A percentile compares a stretch with the other conserved stretches of the same genome.
Evolutionary conservation across 2,113 vertebrate species (phyloP).

Genomic region (Hypomesus transpacificus): DNA sequence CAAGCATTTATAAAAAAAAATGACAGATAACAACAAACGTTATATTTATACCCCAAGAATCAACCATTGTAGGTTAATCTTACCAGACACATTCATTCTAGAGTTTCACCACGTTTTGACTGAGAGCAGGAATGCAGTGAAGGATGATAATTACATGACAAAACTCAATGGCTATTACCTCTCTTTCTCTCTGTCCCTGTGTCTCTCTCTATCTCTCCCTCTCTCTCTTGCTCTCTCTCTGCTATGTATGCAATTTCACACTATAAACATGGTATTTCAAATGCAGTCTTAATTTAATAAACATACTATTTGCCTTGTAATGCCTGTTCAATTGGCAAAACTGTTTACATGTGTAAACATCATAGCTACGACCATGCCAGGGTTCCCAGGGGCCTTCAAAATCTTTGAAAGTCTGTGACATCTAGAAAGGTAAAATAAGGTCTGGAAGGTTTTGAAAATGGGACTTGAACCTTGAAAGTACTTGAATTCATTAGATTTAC

Average conservation of each 20-base stretch:
- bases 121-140: not conserved
- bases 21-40: conserved; percentile 9
- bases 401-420: too few relatives aligned
- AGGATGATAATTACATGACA: conserved; percentile 1
- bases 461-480: too few relatives aligned
- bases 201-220: not conserved
- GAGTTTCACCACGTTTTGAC: not conserved
- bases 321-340: too few relatives aligned
- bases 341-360: too few relatives aligned
- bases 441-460: too few relatives aligned
- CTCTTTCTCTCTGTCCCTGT: not conserved
- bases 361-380: too few relatives aligned
- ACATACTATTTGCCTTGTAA: too few relatives aligned
- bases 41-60: not conserved
- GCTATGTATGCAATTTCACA: not conserved
- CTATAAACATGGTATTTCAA: too few relatives aligned
- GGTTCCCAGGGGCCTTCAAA: too few relatives aligned
- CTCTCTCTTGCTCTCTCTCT: not conserved
- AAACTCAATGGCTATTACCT: conserved; percentile 6
- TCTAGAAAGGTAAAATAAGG: too few relatives aligned
- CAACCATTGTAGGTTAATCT: not conserved
- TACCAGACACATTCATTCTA: not conserved
- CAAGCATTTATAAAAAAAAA: not conserved
- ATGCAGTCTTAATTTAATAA: too few relatives aligned
- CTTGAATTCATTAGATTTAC: too few relatives aligned